Conservation (phyloP, 2,113 vertebrate genomes). For the Scomber japonicus region DNA sequence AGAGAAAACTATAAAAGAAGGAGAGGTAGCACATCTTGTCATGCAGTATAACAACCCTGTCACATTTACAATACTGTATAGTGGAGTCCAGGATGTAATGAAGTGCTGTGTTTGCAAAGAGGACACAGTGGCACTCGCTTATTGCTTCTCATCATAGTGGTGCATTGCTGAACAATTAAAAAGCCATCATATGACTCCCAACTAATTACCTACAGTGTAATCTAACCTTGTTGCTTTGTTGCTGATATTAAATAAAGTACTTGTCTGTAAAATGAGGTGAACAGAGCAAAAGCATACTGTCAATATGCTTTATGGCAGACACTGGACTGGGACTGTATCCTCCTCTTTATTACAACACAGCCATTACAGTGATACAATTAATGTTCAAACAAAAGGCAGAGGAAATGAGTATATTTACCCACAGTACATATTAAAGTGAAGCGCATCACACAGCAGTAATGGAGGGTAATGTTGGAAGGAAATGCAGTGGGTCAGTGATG, state of each 20-base stretch:
- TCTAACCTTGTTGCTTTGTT: constrained; percentile 59
- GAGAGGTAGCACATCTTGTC: constrained; percentile 39
- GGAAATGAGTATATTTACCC: constrained; percentile 26
- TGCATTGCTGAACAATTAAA: constrained; percentile 78
- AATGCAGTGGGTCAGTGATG: constrained; percentile 14
- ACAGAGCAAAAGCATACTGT: constrained; percentile 54
- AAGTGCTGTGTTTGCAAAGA: constrained; percentile 68
- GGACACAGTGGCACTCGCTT: constrained; percentile 54
- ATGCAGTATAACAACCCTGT: constrained; percentile 48
- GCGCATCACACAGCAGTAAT: not conserved
- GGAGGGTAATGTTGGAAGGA: constrained; percentile 9
- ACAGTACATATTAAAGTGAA: constrained; percentile 20
- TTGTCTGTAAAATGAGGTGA: constrained; percentile 71
- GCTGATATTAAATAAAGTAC: constrained; percentile 71
- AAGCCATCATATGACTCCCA: constrained; percentile 73
- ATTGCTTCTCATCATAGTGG: constrained; percentile 68
- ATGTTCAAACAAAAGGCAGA: constrained; percentile 16
- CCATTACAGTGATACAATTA: constrained; percentile 49
- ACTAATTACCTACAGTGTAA: constrained; percentile 76
- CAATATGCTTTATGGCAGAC: constrained; percentile 36
- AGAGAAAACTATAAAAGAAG: constrained; percentile 44
- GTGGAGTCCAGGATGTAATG: constrained; percentile 47
- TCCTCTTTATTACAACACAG: constrained; percentile 48
- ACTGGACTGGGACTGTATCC: constrained; percentile 55
- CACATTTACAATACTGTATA: constrained; percentile 51